A percentile compares a stretch with the other conserved stretches of the same genome.
These are phyloP conservation scores for Laupala kohalensis DNA, from an alignment of 1,140 invertebrate species.

Conservation along the genomic window DNA sequence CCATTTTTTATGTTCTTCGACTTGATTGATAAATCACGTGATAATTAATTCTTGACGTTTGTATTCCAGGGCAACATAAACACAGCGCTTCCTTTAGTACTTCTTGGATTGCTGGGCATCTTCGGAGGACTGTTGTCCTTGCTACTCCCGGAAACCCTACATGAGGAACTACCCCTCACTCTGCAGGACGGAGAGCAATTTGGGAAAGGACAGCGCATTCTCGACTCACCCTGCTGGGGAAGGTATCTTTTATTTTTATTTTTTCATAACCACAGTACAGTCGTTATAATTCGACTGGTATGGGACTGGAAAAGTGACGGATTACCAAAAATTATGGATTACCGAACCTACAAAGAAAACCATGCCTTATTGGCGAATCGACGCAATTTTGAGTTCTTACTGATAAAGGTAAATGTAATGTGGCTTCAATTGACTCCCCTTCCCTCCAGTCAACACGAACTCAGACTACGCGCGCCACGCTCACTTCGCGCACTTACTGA, in stretches of 20 bases:
- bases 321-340: no score
- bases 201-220: slow-evolving; percentile 60
- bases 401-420: no score
- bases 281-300: not conserved
- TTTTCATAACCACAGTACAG: not conserved
- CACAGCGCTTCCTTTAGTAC: slow-evolving; percentile 51
- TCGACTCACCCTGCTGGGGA: slow-evolving; percentile 61
- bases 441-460: no score
- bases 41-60: no score
- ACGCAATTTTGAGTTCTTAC: no score
- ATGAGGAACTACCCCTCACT: slow-evolving; percentile 68
- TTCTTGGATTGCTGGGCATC: slow-evolving; percentile 59
- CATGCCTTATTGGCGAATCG: not conserved
- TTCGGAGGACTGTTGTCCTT: slow-evolving; percentile 55
- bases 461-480: no score
- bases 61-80: slow-evolving; percentile 50
- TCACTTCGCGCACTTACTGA: no score
- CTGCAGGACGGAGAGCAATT: slow-evolving; percentile 73
- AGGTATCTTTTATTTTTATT: slow-evolving; percentile 29
- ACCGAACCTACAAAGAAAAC: not conserved
- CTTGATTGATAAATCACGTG: no score
- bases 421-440: no score
- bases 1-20: no score
- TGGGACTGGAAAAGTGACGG: not conserved
- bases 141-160: slow-evolving; percentile 68